A percentile compares a stretch with the other conserved stretches of the same genome.
Evolutionary conservation across 2,888 invertebrate species (phyloP).

Genomic region (Acrobasis consociella): DNA sequence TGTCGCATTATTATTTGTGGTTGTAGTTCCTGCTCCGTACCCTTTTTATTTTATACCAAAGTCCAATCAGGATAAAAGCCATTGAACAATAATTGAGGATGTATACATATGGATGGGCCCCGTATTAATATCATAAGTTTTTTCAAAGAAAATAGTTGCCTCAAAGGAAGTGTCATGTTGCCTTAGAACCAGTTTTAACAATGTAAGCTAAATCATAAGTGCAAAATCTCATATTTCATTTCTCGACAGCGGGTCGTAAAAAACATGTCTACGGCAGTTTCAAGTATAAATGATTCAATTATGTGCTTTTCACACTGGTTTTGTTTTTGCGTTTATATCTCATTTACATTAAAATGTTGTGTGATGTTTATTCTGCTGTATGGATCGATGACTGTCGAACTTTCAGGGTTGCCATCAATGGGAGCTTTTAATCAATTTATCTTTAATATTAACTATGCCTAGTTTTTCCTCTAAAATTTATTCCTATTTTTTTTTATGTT

Average conservation of each 20-base stretch:
- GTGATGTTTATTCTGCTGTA: slow-evolving; percentile 1
- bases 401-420: too few species aligned
- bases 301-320: slow-evolving; percentile 12
- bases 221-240: slow-evolving; percentile 15
- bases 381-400: neutral
- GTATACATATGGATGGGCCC: slow-evolving; percentile 47
- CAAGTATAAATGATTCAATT: slow-evolving; percentile 24
- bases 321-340: neutral
- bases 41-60: neutral
- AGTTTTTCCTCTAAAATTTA: too few species aligned
- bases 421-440: too few species aligned
- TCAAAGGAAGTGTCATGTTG: slow-evolving; percentile 30
- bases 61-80: slow-evolving; percentile 23
- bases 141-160: slow-evolving; percentile 30
- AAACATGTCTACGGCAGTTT: slow-evolving; percentile 13
- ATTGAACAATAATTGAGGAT: slow-evolving; percentile 47
- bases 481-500: too few species aligned
- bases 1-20: too few species aligned
- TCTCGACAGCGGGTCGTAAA: slow-evolving; percentile 12
- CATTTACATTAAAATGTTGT: slow-evolving; percentile 19
- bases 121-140: slow-evolving; percentile 33
- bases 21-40: too few species aligned
- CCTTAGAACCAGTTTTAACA: slow-evolving; percentile 24
- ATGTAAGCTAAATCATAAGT: slow-evolving; percentile 21
- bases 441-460: too few species aligned